These are phyloP conservation scores for Tauraco hartlaubi DNA, from an alignment of 2,797 vertebrate genomes.

Conservation along the genomic window DNA sequence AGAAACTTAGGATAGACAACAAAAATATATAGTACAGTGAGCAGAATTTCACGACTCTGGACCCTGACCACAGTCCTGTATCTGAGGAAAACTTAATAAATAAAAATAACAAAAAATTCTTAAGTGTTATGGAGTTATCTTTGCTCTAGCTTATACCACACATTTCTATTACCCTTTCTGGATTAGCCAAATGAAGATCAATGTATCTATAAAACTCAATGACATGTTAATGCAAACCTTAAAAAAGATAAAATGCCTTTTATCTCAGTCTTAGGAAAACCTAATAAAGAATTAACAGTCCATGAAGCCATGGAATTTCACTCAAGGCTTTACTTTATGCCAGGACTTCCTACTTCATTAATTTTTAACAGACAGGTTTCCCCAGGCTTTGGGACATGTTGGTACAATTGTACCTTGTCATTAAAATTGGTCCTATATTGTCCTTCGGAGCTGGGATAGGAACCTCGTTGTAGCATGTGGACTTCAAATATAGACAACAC, in stretches of 20 bases:
- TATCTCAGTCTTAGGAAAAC: constrained; percentile 81
- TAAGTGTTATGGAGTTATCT: constrained; percentile 12
- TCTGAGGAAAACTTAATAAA: neutral
- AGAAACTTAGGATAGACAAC: neutral
- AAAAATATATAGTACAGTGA: neutral
- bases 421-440: neutral
- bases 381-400: constrained; percentile 39
- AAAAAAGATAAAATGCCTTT: constrained; percentile 82
- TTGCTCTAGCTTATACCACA: constrained; percentile 42
- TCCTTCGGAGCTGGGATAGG: neutral
- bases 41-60: neutral
- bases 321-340: constrained; percentile 77
- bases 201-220: constrained; percentile 77
- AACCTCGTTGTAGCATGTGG: neutral
- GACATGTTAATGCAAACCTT: constrained; percentile 77
- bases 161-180: constrained; percentile 67
- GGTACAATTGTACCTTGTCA: neutral
- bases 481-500: neutral
- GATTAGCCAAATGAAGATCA: constrained; percentile 79
- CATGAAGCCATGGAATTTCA: constrained; percentile 74
- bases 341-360: constrained; percentile 78
- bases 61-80: neutral
- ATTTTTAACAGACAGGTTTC: constrained; percentile 73
- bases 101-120: constrained; percentile 36
- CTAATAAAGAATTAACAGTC: constrained; percentile 86